Conservation (phyloP, 2,797 vertebrate species). For the Poeciliopsis gracilis region DNA sequence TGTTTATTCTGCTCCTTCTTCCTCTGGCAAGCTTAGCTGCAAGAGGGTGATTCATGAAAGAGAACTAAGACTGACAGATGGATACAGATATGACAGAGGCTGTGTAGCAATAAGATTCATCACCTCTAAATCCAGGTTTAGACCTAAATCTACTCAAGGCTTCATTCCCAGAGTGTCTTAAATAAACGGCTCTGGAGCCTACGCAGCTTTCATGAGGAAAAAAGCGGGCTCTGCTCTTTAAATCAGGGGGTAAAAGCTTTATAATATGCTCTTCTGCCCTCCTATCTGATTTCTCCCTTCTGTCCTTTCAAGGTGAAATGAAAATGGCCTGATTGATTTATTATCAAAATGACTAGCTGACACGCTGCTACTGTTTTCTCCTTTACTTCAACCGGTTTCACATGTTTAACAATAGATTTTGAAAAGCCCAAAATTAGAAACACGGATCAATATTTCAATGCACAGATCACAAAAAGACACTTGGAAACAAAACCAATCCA, state of each 20-base stretch:
- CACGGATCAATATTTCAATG: slow-evolving; percentile 29
- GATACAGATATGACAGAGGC: slow-evolving; percentile 58
- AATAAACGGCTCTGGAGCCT: slow-evolving; percentile 60
- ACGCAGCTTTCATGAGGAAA: slow-evolving; percentile 40
- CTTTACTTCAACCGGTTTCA: slow-evolving; percentile 14
- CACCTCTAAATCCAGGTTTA: slow-evolving; percentile 68
- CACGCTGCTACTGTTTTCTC: slow-evolving; percentile 16
- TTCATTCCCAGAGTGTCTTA: slow-evolving; percentile 61
- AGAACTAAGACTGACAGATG: slow-evolving; percentile 52
- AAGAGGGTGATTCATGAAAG: slow-evolving; percentile 48
- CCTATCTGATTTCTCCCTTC: slow-evolving; percentile 16
- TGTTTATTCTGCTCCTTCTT: slow-evolving; percentile 14
- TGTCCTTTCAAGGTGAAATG: slow-evolving; percentile 53
- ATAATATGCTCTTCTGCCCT: slow-evolving; percentile 36
- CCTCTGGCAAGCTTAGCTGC: slow-evolving; percentile 11
- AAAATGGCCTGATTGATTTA: slow-evolving; percentile 47
- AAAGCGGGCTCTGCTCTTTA: slow-evolving; percentile 45
- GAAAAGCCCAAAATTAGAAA: slow-evolving; percentile 19
- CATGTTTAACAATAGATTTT: slow-evolving; percentile 14
- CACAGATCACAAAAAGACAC: slow-evolving; percentile 17
- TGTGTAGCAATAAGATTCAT: slow-evolving; percentile 59
- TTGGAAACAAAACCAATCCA: slow-evolving; percentile 20
- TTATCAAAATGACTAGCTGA: slow-evolving; percentile 53
- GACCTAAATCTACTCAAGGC: slow-evolving; percentile 60
- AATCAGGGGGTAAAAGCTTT: slow-evolving; percentile 53